phyloP scores from a whole-genome alignment of 30 jellyfish, hydroid and myxozoan species.

The Aurelia aurita region DNA sequence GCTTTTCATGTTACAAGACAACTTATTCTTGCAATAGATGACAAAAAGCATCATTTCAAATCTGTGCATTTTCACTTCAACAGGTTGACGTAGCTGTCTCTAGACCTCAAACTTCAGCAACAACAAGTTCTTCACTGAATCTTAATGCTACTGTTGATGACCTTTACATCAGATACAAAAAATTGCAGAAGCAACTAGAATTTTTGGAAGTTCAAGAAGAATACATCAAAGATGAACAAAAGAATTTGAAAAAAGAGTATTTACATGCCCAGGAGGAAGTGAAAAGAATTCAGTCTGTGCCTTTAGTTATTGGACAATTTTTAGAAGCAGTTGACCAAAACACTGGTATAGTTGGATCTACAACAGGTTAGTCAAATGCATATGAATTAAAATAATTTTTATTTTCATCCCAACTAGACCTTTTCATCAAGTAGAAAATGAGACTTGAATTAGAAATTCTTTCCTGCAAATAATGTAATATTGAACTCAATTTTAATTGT shows the following conservation, averaged over 20 bases:
- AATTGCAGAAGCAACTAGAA: constrained; percentile 87
- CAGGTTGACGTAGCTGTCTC: constrained; percentile 71
- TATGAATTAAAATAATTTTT: no score
- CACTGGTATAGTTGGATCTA: constrained; percentile 97
- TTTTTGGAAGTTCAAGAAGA: constrained; percentile 95
- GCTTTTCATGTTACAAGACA: no score
- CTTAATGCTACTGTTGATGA: constrained; percentile 80
- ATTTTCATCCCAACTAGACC: no score
- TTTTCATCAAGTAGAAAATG: no score
- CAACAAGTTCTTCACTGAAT: constrained; percentile 42
- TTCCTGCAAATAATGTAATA: no score
- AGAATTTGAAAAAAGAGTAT: constrained; percentile 89
- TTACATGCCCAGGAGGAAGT: constrained; percentile 98
- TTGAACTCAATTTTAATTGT: no score
- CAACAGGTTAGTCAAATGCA: constrained; percentile 75
- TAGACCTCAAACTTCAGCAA: constrained; percentile 70
- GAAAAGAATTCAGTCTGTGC: constrained; percentile 95
- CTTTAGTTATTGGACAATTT: constrained; percentile 97
- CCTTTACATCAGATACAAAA: constrained; percentile 84
- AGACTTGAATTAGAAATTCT: no score
- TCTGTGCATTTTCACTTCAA: background rate
- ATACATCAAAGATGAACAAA: constrained; percentile 95
- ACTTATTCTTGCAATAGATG: no score
- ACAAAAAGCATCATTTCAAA: background rate
- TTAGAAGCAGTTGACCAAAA: constrained; percentile 95